A percentile compares a stretch with the other conserved stretches of the same genome.
Evolutionary conservation across 2,888 invertebrate species (phyloP).

Genomic region (Drosophila algonquin): DNA sequence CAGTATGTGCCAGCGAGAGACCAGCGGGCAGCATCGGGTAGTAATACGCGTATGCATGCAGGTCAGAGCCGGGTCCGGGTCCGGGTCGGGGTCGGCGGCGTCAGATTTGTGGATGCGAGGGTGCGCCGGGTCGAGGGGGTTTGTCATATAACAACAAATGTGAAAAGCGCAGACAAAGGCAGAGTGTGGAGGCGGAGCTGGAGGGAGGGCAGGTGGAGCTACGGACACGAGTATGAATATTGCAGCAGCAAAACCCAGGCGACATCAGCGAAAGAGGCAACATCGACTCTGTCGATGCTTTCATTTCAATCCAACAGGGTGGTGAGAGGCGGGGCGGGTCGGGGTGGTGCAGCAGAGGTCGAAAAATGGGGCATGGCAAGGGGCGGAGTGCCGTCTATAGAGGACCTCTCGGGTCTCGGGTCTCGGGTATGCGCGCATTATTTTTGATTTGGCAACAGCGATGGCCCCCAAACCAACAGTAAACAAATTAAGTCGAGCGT

Average conservation of each 20-base stretch:
- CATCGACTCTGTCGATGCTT: conserved; percentile 50
- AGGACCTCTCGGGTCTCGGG: conserved; percentile 13
- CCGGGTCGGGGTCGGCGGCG: neutral
- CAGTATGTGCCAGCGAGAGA: neutral
- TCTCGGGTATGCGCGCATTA: conserved; percentile 56
- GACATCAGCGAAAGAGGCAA: conserved; percentile 50
- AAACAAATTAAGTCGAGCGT: conserved; percentile 79
- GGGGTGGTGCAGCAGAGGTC: neutral
- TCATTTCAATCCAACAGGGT: conserved; percentile 35
- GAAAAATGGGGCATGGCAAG: neutral
- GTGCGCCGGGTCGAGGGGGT: conserved; percentile 14
- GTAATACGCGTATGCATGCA: conserved; percentile 60
- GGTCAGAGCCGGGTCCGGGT: conserved; percentile 1
- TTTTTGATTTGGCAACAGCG: conserved; percentile 72
- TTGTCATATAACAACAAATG: conserved; percentile 67
- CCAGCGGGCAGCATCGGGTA: neutral
- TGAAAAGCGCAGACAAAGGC: conserved; percentile 42
- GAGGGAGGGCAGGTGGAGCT: neutral
- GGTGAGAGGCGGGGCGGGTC: conserved; percentile 5
- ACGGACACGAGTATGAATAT: conserved; percentile 52
- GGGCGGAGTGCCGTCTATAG: neutral
- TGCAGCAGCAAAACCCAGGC: conserved; percentile 64
- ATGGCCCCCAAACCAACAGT: conserved; percentile 72
- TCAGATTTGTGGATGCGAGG: conserved; percentile 30
- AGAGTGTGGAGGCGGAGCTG: conserved; percentile 13